A percentile compares a stretch with the other conserved stretches of the same genome.
Conservation (phyloP, 1,140 invertebrate genomes). For the Hydropsyche tenuis region DNA sequence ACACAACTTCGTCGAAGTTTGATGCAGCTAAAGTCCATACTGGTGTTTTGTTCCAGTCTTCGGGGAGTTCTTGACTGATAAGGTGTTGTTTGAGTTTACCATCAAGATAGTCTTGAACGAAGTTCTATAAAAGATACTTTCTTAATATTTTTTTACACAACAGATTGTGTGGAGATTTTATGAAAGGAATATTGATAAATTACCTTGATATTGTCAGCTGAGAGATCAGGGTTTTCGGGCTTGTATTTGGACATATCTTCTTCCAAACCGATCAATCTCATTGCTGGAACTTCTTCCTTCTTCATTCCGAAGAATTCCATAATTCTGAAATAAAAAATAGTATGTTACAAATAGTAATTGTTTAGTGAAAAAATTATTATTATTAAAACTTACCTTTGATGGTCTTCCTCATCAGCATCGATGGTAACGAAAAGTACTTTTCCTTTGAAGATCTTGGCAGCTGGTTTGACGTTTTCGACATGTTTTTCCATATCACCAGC, state of each 20-base stretch:
- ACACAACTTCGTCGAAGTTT: slow-evolving; percentile 95
- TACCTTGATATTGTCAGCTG: slow-evolving; percentile 74
- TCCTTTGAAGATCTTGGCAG: slow-evolving; percentile 89
- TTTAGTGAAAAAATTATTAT: no score
- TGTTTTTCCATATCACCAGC: slow-evolving; percentile 82
- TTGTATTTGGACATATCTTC: slow-evolving; percentile 99
- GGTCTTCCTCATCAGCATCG: slow-evolving; percentile 94
- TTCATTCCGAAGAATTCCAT: slow-evolving; percentile 99
- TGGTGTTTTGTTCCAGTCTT: slow-evolving; percentile 95
- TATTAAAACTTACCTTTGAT: slow-evolving; percentile 71
- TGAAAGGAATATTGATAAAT: slow-evolving; percentile 9
- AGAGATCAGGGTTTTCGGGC: slow-evolving; percentile 81
- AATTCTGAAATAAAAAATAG: slow-evolving; percentile 65
- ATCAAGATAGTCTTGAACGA: slow-evolving; percentile 87
- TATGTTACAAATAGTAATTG: slow-evolving; percentile 3
- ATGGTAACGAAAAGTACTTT: slow-evolving; percentile 96
- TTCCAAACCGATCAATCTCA: slow-evolving; percentile 92
- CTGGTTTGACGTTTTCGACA: slow-evolving; percentile 75
- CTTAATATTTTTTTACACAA: not conserved
- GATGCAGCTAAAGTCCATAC: slow-evolving; percentile 94
- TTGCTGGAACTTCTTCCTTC: slow-evolving; percentile 88
- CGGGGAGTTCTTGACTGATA: slow-evolving; percentile 91
- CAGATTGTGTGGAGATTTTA: not conserved
- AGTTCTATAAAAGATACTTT: slow-evolving; percentile 62
- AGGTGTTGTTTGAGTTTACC: slow-evolving; percentile 95